Conservation (phyloP, 2,888 invertebrate genomes). For the Parnassius apollo region DNA sequence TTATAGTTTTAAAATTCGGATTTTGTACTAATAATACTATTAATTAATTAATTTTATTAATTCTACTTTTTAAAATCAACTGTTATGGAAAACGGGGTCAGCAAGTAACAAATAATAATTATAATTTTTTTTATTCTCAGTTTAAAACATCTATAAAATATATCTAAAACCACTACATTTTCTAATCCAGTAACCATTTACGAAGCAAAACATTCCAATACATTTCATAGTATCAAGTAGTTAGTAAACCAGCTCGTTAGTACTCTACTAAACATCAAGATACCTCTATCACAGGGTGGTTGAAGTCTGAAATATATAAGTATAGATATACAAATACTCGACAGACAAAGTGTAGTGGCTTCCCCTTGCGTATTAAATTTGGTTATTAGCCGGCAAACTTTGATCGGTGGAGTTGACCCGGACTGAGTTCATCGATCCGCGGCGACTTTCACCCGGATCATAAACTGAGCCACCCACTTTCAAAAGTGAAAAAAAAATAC, state of each 20-base stretch:
- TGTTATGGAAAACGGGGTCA: too few species aligned
- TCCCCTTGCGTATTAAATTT: constrained; percentile 70
- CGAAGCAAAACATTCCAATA: background rate
- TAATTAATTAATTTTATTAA: too few species aligned
- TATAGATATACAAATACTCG: constrained; percentile 33
- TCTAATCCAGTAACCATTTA: background rate
- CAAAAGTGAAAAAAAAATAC: constrained; percentile 76
- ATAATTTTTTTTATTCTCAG: too few species aligned
- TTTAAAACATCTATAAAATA: too few species aligned
- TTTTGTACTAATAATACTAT: too few species aligned
- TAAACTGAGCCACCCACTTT: constrained; percentile 81
- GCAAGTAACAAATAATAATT: too few species aligned
- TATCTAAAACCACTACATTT: too few species aligned
- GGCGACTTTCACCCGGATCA: constrained; percentile 79
- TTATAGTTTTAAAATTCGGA: too few species aligned
- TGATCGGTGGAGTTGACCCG: constrained; percentile 73
- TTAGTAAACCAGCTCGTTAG: constrained; percentile 8
- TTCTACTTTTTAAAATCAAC: too few species aligned
- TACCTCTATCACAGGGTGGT: constrained; percentile 15
- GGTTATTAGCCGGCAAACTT: constrained; percentile 76
- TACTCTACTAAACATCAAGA: constrained; percentile 12
- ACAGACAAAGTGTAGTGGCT: constrained; percentile 53
- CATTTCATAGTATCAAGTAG: constrained; percentile 2
- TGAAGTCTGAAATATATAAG: constrained; percentile 14
- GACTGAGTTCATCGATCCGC: constrained; percentile 74